Base-by-base conservation (phyloP, 2,797 vertebrate species). In the Anabas testudineus region DNA sequence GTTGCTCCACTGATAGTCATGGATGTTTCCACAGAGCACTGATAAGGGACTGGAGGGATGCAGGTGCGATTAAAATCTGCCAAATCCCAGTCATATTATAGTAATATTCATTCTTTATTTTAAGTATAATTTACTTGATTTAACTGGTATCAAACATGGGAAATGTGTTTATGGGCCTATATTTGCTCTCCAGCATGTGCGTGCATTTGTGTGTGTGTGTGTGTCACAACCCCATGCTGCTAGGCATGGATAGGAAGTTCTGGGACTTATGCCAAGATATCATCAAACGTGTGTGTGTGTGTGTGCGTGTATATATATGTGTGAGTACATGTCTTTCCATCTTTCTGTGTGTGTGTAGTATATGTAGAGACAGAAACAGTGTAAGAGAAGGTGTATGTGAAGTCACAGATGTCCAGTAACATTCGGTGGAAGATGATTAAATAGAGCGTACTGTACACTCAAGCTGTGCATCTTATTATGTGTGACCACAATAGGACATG, bases 371-470 rank as follows among this genome's bases (percentile, higher is more conserved):
- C 37, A 63, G 49, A 61, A 45, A 45, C 36, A 37, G 59, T 52
- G 49, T 21, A 36, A 64, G 57, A 57, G 53, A 58, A 66, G 22
- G 34, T 70, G 73, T 61, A 37, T 77, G 21, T 57, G 48, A 78
- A 79, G 67, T 75, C 82, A 74, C 77, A 90, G 77, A 89, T 88
- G 87, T 82, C 80, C 72, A 53, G 48, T 73, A 59, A 72, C 46
- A 34, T 74, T 74, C 70, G 65, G 18, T 22, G 42, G 73, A 82
- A 69, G 68, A n/a, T 67, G 70, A 65, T 76, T 71, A 85, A 85
- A 70, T 78, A 76, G 77, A 86, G 79, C 62, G 4, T 71, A 62
- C 54, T 10, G 59, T 62, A 67, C 74, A 43, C 55, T 74, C 56
- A 52, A 61, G 70, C 78, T 66, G 37, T 42, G 58, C 56, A n/a